Base-by-base conservation (phyloP, 2,888 invertebrate species). In the Lycia hirtaria region DNA sequence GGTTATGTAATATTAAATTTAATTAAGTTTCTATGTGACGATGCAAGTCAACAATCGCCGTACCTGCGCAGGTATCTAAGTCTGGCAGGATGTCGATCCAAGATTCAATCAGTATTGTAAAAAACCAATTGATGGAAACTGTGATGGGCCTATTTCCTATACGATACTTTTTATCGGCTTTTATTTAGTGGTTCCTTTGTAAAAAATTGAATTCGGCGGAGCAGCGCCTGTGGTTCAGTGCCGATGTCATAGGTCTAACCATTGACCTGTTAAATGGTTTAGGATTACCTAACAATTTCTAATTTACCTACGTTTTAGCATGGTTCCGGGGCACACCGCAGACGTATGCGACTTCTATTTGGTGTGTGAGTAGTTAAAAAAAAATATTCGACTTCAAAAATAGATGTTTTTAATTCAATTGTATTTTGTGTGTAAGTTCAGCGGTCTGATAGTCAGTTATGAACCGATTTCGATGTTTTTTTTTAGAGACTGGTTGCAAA, bases 201-300 rank as follows among this genome's bases (percentile, higher is more conserved):
- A 85, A 83, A 84, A 79, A 77, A 64, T 71, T 60, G 68, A 73
- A 81, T 76, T 73, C 66, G 72, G 69, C 56, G 69, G 71, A 47
- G 12, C 45, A 54, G 57, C 47, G 19, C 71, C 76, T 77, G 69
- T 68, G 68, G 64, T 69, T 72, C 64, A 71, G 57, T 63, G 69
- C 68, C 72, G 71, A 61, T 75, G 74, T 73, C 73, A 75, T 73
- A 80, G 76, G 75, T 78, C 69, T 64, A 77, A 65, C 75, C 71
- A 76, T 67, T 83, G 81, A 82, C 81, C 83, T 84, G 81, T 81
- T 80, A 85, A 88, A 88, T 86, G 28, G n/a, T n/a, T n/a, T n/a
- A n/a, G n/a, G n/a, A n/a, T n/a, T n/a, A n/a, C n/a, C n/a, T n/a
- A n/a, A n/a, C n/a, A n/a, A n/a, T n/a, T n/a, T n/a, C n/a, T n/a